Conservation (phyloP, 2,113 vertebrate species). For the Colinus virginianus region DNA sequence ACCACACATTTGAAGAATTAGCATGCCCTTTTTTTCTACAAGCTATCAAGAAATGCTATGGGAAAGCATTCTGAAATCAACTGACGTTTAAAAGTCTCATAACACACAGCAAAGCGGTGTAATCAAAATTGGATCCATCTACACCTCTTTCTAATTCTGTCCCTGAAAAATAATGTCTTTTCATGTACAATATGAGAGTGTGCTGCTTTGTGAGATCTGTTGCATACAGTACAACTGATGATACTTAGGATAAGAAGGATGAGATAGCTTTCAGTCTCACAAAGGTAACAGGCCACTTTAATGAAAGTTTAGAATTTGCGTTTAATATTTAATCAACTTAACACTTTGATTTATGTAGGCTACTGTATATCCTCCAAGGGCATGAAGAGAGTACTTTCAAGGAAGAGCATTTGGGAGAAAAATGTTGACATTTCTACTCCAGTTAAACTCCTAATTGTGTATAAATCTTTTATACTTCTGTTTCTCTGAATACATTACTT, state of each 20-base stretch:
- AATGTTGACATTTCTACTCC: conserved; percentile 44
- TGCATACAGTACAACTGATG: conserved; percentile 21
- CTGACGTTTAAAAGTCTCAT: conserved; percentile 17
- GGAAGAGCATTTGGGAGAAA: conserved; percentile 39
- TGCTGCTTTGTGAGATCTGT: not conserved
- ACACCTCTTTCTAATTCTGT: not conserved
- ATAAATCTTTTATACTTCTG: conserved; percentile 33
- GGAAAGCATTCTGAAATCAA: conserved; percentile 17
- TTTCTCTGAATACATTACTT: conserved; percentile 46
- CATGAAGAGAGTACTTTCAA: not conserved
- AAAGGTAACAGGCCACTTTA: conserved; percentile 34
- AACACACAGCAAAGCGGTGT: not conserved
- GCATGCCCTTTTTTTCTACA: not conserved
- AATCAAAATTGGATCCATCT: conserved; percentile 30
- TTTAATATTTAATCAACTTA: conserved; percentile 65
- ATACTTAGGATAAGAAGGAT: conserved; percentile 31
- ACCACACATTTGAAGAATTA: not conserved
- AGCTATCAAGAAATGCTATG: not conserved
- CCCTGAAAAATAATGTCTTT: not conserved
- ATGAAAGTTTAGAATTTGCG: conserved; percentile 34
- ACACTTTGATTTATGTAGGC: conserved; percentile 56
- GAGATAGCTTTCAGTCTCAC: conserved; percentile 42
- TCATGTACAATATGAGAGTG: not conserved
- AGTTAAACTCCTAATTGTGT: conserved; percentile 47
- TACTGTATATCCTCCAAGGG: conserved; percentile 8